A percentile compares a stretch with the other conserved stretches of the same genome.
These are phyloP conservation scores for Oscheius sp. DNA, from an alignment of 1,140 invertebrate species.

Conservation along the genomic window DNA sequence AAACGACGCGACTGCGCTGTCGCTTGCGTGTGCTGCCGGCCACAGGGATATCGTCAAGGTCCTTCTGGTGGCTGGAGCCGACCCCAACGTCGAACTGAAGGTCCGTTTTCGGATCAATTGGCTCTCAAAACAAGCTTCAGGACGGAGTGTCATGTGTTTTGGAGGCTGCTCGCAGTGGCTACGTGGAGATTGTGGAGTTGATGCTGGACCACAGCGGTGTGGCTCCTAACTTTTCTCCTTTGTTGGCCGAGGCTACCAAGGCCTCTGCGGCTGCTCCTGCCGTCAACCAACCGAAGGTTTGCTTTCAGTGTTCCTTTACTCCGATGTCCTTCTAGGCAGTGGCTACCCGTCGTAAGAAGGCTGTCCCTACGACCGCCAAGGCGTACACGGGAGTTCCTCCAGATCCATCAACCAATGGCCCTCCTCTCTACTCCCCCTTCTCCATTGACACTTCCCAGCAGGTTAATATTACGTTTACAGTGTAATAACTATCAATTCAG, in stretches of 20 bases:
- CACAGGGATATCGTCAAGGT: constrained; percentile 87
- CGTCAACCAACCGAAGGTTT: no score
- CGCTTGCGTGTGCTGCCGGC: constrained; percentile 74
- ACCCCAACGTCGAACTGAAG: constrained; percentile 72
- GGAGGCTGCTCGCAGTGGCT: constrained; percentile 93
- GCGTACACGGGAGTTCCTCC: not conserved
- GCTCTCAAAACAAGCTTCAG: constrained; percentile 68
- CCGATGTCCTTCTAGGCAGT: not conserved
- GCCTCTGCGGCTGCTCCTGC: not conserved
- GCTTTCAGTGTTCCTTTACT: no score
- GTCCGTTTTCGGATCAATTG: constrained; percentile 59
- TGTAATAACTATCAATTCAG: no score
- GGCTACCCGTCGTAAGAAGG: not conserved
- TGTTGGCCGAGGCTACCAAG: not conserved
- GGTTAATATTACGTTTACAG: no score
- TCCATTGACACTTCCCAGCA: no score
- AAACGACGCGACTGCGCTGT: constrained; percentile 65
- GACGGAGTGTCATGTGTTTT: constrained; percentile 98
- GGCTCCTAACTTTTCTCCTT: not conserved
- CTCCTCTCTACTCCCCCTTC: not conserved
- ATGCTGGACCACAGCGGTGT: constrained; percentile 85
- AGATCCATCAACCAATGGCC: not conserved
- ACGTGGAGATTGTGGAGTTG: constrained; percentile 88
- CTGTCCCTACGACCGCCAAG: not conserved
- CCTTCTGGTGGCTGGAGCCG: constrained; percentile 81